phyloP scores from a whole-genome alignment of 2,888 invertebrate genomes.

The Chloroclystis v-ata region DNA sequence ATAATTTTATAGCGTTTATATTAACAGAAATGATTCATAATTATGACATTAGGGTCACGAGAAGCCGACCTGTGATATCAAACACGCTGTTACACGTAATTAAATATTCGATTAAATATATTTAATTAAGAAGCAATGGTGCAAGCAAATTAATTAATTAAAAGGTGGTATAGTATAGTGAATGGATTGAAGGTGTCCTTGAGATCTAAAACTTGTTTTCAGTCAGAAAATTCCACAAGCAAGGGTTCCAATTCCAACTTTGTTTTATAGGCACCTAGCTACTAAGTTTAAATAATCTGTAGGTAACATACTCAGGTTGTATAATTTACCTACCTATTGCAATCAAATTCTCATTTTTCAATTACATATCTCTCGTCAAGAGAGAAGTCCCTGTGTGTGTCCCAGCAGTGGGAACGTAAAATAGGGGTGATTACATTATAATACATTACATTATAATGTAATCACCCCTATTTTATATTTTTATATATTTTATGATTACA shows the following conservation, averaged over 20 bases:
- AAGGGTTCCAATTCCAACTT: background rate
- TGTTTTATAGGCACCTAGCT: too few relatives aligned
- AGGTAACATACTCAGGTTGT: too few relatives aligned
- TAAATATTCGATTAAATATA: background rate
- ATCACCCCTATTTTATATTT: too few relatives aligned
- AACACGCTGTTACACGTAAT: background rate
- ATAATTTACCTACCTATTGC: too few relatives aligned
- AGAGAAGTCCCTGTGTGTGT: too few relatives aligned
- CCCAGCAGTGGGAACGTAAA: too few relatives aligned
- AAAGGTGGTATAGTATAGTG: slow-evolving; percentile 12
- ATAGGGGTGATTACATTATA: too few relatives aligned
- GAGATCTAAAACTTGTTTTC: slow-evolving; percentile 11
- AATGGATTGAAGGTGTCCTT: slow-evolving; percentile 27
- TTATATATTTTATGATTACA: too few relatives aligned
- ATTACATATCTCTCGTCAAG: too few relatives aligned
- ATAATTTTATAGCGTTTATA: background rate
- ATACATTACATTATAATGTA: too few relatives aligned
- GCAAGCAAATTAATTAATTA: background rate
- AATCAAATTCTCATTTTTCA: too few relatives aligned
- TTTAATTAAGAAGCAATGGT: background rate
- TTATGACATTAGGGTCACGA: slow-evolving; percentile 2
- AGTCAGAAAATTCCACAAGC: background rate
- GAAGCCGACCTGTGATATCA: background rate
- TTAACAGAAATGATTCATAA: background rate
- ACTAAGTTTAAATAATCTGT: too few relatives aligned